Conservation (phyloP, 2,888 invertebrate species). For the Branchellion lobata region DNA sequence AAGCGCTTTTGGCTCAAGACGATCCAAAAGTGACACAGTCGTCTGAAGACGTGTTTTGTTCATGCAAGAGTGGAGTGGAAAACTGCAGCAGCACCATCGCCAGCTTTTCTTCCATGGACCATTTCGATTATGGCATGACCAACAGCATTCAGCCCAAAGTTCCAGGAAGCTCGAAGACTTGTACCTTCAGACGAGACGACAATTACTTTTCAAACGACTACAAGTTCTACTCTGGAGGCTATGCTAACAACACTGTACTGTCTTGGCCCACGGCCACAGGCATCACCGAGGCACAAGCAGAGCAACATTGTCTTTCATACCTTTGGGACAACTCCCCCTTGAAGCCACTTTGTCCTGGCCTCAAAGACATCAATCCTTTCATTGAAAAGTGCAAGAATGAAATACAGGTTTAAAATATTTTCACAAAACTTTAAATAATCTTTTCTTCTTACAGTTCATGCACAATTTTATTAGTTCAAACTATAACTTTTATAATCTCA, state of each 20-base stretch:
- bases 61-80: slow-evolving; percentile 12
- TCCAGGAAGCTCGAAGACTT: slow-evolving; percentile 4
- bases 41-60: slow-evolving; percentile 13
- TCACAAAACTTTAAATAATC: not conserved
- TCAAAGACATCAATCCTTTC: slow-evolving; percentile 16
- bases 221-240: slow-evolving; percentile 1
- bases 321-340: slow-evolving; percentile 32
- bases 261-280: slow-evolving; percentile 26
- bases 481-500: not conserved
- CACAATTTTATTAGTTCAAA: too few species aligned
- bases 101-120: slow-evolving; percentile 24
- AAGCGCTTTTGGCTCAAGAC: not conserved
- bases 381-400: slow-evolving; percentile 15
- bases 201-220: slow-evolving; percentile 5
- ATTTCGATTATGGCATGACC: slow-evolving; percentile 20
- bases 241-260: not conserved
- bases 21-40: slow-evolving; percentile 1
- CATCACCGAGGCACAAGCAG: slow-evolving; percentile 31
- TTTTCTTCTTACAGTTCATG: not conserved
- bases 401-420: slow-evolving; percentile 35
- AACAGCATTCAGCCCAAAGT: slow-evolving; percentile 13
- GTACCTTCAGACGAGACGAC: not conserved
- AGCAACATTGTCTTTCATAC: not conserved
- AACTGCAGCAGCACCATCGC: not conserved
- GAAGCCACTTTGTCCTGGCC: slow-evolving; percentile 20